phyloP scores from a whole-genome alignment of 2,797 vertebrate genomes.

The Poliocrania exsul region DNA sequence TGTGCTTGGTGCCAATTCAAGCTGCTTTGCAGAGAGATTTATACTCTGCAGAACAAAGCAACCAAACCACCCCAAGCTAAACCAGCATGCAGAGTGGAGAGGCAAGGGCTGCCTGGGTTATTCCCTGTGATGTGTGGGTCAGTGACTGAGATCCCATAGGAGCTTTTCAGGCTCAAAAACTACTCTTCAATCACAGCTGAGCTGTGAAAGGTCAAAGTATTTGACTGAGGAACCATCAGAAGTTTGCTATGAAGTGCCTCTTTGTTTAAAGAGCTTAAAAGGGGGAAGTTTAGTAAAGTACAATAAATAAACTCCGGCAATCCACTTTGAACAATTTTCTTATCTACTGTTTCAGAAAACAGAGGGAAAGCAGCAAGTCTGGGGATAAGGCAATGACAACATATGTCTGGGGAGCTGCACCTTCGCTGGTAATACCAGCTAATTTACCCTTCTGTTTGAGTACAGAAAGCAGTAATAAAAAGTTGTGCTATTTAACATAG shows the following conservation, averaged over 20 bases:
- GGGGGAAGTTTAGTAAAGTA: neutral
- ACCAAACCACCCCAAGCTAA: neutral
- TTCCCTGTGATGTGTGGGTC: neutral
- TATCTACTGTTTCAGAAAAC: neutral
- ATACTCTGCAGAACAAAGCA: neutral
- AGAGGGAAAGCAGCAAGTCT: neutral
- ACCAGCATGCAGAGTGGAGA: fast-evolving
- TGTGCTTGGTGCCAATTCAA: neutral
- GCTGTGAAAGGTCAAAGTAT: neutral
- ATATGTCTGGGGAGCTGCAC: neutral
- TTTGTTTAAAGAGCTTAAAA: constrained; percentile 42
- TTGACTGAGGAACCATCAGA: neutral
- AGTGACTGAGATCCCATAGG: neutral
- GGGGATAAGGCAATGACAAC: neutral
- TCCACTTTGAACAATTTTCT: neutral
- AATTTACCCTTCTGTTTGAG: neutral
- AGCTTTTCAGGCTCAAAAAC: neutral
- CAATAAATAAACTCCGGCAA: neutral
- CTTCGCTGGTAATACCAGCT: neutral
- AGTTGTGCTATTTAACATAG: neutral
- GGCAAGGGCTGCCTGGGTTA: neutral
- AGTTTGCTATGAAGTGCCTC: neutral
- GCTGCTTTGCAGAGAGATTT: neutral
- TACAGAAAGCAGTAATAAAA: neutral
- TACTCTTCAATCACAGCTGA: neutral